A percentile compares a stretch with the other conserved stretches of the same genome.
These are phyloP conservation scores for Pycnonotus jocosus DNA, from an alignment of 2,113 vertebrate genomes.

Conservation along the genomic window DNA sequence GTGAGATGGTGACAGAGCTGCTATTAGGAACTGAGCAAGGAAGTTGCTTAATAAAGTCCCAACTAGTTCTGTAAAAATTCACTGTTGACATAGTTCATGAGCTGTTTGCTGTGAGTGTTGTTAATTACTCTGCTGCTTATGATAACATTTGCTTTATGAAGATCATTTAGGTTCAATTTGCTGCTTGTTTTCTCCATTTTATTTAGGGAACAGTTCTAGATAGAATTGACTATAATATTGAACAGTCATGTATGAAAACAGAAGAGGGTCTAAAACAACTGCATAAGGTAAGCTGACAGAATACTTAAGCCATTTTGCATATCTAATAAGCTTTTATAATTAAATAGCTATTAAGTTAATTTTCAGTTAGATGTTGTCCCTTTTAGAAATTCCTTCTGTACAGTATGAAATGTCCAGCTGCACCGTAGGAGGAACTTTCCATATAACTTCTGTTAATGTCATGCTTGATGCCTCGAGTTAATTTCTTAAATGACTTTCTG, in stretches of 20 bases:
- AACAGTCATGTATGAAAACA: constrained; percentile 94
- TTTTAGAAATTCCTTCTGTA: neutral
- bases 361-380: neutral
- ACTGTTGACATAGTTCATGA: neutral
- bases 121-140: neutral
- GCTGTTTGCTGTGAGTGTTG: neutral
- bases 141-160: neutral
- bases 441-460: neutral
- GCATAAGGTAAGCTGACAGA: constrained; percentile 84
- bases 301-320: neutral
- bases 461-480: neutral
- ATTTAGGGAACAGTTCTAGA: constrained; percentile 93
- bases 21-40: neutral
- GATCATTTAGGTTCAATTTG: neutral
- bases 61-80: neutral
- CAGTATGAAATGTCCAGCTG: neutral
- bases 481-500: neutral
- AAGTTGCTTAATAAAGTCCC: neutral
- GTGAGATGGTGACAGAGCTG: neutral
- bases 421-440: neutral
- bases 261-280: constrained; percentile 95
- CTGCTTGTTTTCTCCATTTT: neutral
- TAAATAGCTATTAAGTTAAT: neutral
- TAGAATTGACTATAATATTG: constrained; percentile 97
- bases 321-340: neutral